Base-by-base conservation (phyloP, 1,140 invertebrate species). In the Bombus fervidus region DNA sequence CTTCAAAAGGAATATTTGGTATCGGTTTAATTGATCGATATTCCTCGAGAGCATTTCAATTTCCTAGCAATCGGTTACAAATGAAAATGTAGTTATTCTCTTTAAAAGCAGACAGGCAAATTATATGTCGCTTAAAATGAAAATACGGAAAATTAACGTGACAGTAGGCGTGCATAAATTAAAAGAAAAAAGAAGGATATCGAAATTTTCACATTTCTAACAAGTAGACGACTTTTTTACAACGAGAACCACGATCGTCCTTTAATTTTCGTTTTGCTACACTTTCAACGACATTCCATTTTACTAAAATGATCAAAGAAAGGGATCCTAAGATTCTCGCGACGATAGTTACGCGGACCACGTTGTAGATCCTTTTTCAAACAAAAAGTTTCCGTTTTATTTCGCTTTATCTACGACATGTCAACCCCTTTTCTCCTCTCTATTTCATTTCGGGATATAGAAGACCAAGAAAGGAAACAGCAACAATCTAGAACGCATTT, bases 401-500 rank as follows among this genome's bases (percentile, higher is more conserved):
- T 31, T 43, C 22, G 47, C 47, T 53, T 18, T 53, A 53, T 53
- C 47, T 22, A 22, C 47, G 47, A 22, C 18, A 22, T 2, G 18
- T 2, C 18, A 22, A 75, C 12, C 4, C 68, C 3, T 69, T 31
- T 10, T 39, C 18, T 39, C 2, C 18, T 39, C 0, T 22, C 9
- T 25, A 6, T 47, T 25, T 28, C 25, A 13, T 43, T 34, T 53
- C 4, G 31, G n/a, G 62, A 66, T n/a, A 31, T n/a, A 31, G 2
- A 53, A 43, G n/a, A 8, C 28, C 13, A 4, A 41, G 6, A 6
- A 13, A 34, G 13, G 28, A 39, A 83, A 76, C 18, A n/a, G 62
- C 28, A 68, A 83, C 62, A 76, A 53, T 43, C 22, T 4, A n/a
- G 64, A 69, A 68, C n/a, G 43, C 43, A 57, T 77, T 77, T 77